phyloP scores from a whole-genome alignment of 2,888 invertebrate genomes.

The Aproaerema taeniolella region DNA sequence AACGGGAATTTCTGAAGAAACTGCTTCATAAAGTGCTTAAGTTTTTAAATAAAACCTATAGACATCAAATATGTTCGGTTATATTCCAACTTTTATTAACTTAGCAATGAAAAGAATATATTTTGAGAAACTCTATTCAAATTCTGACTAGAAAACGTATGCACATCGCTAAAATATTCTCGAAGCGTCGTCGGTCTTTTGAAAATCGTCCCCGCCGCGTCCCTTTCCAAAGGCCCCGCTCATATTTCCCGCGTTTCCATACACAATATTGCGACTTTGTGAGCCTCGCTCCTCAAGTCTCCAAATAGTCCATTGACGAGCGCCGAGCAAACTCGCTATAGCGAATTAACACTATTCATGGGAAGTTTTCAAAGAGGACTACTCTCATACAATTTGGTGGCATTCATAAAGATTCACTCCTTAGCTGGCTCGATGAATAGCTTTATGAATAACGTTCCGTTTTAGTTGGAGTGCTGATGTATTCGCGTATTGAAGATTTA shows the following conservation, averaged over 20 bases:
- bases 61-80: too few relatives aligned
- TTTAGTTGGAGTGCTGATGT: slow-evolving; percentile 38
- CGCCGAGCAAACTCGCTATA: slow-evolving; percentile 73
- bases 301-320: slow-evolving; percentile 74
- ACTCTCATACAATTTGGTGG: slow-evolving; percentile 77
- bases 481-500: slow-evolving; percentile 30
- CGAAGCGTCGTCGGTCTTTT: slow-evolving; percentile 31
- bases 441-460: slow-evolving; percentile 65
- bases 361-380: slow-evolving; percentile 75
- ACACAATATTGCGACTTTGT: slow-evolving; percentile 68
- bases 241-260: slow-evolving; percentile 72
- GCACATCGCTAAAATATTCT: slow-evolving; percentile 10
- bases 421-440: slow-evolving; percentile 66
- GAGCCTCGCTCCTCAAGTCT: slow-evolving; percentile 46
- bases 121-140: background rate
- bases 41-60: too few relatives aligned
- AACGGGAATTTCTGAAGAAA: background rate
- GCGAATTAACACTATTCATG: slow-evolving; percentile 77
- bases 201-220: slow-evolving; percentile 52
- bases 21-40: background rate
- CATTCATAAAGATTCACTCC: slow-evolving; percentile 76
- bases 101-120: too few relatives aligned
- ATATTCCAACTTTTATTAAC: too few relatives aligned
- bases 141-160: slow-evolving; percentile 12
- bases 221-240: slow-evolving; percentile 52